Conservation (phyloP, 2,113 vertebrate genomes). For the Pogonocichla stellata region DNA sequence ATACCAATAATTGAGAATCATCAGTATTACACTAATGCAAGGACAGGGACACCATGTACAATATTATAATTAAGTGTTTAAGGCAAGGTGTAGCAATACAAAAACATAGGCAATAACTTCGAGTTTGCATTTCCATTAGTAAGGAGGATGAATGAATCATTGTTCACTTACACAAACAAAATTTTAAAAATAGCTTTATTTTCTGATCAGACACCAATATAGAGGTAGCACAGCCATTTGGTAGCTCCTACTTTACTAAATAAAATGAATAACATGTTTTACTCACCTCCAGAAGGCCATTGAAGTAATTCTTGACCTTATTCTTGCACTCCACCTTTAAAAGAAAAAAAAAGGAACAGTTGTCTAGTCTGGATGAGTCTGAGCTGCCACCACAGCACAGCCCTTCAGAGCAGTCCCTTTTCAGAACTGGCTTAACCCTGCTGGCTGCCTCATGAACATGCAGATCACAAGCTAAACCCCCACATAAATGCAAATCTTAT, state of each 20-base stretch:
- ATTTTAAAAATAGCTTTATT: not conserved
- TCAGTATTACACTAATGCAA: not conserved
- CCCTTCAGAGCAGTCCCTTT: not conserved
- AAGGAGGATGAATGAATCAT: not conserved
- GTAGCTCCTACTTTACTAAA: not conserved
- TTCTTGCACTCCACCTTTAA: not conserved
- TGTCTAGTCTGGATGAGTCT: not conserved
- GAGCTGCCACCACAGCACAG: not conserved
- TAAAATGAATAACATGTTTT: not conserved
- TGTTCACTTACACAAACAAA: not conserved
- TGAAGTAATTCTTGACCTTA: not conserved
- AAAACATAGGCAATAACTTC: not conserved
- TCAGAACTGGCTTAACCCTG: not conserved
- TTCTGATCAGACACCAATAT: not conserved
- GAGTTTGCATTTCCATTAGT: fast-evolving
- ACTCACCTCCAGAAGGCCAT: slow-evolving; percentile 33
- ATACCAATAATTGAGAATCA: not conserved
- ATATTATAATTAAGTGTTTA: not conserved
- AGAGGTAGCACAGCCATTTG: not conserved
- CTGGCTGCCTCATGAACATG: slow-evolving; percentile 1
- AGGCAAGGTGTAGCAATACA: not conserved
- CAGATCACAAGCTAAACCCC: slow-evolving; percentile 22
- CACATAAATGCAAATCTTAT: slow-evolving; percentile 50
- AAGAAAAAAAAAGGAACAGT: not conserved
- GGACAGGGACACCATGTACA: fast-evolving